Conservation (phyloP, 2,797 vertebrate genomes). For the Anabas testudineus region DNA sequence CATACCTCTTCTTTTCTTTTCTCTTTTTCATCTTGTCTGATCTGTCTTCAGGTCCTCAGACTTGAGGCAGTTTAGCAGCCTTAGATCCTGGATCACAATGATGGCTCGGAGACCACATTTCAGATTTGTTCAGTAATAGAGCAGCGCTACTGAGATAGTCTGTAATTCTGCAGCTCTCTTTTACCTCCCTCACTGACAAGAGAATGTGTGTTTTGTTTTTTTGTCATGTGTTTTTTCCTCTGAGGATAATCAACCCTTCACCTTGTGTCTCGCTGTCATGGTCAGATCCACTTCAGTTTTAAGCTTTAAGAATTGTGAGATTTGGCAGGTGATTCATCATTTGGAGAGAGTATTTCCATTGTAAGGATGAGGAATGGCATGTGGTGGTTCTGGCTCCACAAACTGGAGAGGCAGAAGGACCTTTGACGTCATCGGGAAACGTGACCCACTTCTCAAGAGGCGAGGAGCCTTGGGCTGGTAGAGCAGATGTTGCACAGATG, state of each 20-base stretch:
- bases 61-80: conserved; percentile 12
- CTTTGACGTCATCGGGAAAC: conserved; percentile 85
- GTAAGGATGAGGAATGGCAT: conserved; percentile 72
- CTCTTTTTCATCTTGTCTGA: conserved; percentile 12
- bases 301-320: conserved; percentile 43
- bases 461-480: conserved; percentile 77
- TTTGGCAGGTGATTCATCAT: conserved; percentile 71
- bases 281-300: conserved; percentile 39
- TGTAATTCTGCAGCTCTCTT: not conserved
- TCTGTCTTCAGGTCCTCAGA: conserved; percentile 23
- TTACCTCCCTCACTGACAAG: not conserved
- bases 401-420: conserved; percentile 79
- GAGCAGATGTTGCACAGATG: conserved; percentile 83
- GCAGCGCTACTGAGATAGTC: not conserved
- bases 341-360: conserved; percentile 72
- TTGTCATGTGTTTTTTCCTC: conserved; percentile 11
- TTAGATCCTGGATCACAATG: conserved; percentile 36
- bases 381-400: conserved; percentile 80
- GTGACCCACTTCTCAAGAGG: conserved; percentile 83
- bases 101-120: conserved; percentile 15
- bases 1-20: conserved; percentile 23
- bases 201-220: conserved; percentile 26
- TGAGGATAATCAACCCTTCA: conserved; percentile 21
- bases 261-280: conserved; percentile 25
- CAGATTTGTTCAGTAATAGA: conserved; percentile 10